A percentile compares a stretch with the other conserved stretches of the same genome.
These are phyloP conservation scores for Pocillopora verrucosa DNA, from an alignment of 64 coral and sea anemone species.

Conservation along the genomic window DNA sequence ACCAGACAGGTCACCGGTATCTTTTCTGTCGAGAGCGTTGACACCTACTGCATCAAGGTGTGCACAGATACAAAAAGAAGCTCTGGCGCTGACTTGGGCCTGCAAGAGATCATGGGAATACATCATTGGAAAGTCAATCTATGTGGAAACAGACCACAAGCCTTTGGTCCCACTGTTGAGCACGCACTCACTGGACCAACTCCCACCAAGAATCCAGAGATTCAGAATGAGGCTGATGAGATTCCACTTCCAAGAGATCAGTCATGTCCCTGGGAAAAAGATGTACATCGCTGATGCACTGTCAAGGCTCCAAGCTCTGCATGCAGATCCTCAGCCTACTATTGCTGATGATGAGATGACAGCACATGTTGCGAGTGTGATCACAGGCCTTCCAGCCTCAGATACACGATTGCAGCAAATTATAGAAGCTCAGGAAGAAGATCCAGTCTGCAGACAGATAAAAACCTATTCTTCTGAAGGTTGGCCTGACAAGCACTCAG, in stretches of 20 bases:
- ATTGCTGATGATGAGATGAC: slow-evolving; percentile 43
- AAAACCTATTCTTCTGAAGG: slow-evolving; percentile 19
- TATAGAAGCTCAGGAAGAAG: slow-evolving; percentile 5
- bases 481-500: slow-evolving; percentile 44
- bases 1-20: slow-evolving; percentile 32
- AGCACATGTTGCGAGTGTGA: slow-evolving; percentile 29
- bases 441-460: slow-evolving; percentile 48
- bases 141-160: slow-evolving; percentile 43
- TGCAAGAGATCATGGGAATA: slow-evolving; percentile 50
- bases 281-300: slow-evolving; percentile 9
- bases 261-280: slow-evolving; percentile 8
- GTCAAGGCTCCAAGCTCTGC: not conserved
- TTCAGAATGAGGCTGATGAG: slow-evolving; percentile 45
- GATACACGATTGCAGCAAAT: slow-evolving; percentile 23
- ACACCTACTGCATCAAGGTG: slow-evolving; percentile 43
- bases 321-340: not conserved
- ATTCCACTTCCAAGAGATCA: slow-evolving; percentile 21
- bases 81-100: slow-evolving; percentile 39
- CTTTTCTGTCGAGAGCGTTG: slow-evolving; percentile 54
- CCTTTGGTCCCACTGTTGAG: slow-evolving; percentile 29
- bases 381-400: slow-evolving; percentile 12
- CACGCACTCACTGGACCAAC: not conserved
- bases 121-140: slow-evolving; percentile 29
- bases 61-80: slow-evolving; percentile 44
- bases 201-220: slow-evolving; percentile 41